Evolutionary conservation across 2,797 vertebrate species (phyloP).

Genomic region (Melanotaenia pygmaea): DNA sequence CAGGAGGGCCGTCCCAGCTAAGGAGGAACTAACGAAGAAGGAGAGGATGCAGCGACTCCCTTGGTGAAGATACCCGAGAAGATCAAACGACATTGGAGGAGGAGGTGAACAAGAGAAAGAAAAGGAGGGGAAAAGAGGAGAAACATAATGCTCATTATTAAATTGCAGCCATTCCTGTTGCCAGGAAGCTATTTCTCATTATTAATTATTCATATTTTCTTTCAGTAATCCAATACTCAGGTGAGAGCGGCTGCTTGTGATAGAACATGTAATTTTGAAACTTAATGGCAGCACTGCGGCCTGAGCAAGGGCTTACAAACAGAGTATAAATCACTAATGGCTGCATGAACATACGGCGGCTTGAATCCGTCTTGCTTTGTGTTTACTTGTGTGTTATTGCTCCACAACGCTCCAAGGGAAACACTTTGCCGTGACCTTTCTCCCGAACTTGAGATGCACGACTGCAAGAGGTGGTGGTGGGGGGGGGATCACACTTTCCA

Average conservation of each 20-base stretch:
- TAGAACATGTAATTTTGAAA: constrained; percentile 92
- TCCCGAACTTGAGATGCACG: constrained; percentile 32
- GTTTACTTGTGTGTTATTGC: constrained; percentile 81
- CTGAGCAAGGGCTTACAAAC: constrained; percentile 85
- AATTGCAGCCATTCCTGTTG: constrained; percentile 93
- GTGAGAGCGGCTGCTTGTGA: constrained; percentile 89
- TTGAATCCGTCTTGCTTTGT: constrained; percentile 79
- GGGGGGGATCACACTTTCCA: constrained; percentile 37
- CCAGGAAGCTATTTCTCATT: constrained; percentile 96
- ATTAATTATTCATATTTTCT: constrained; percentile 99
- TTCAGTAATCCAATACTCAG: constrained; percentile 99
- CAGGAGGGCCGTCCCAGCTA: constrained; percentile 37
- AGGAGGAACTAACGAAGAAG: constrained; percentile 56
- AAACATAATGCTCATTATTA: constrained; percentile 96
- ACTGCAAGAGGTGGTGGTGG: neutral
- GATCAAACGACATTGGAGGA: constrained; percentile 67
- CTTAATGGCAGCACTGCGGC: constrained; percentile 88
- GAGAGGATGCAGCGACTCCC: constrained; percentile 59
- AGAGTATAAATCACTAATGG: constrained; percentile 81
- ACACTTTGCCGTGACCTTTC: constrained; percentile 76
- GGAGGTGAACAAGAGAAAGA: constrained; percentile 24
- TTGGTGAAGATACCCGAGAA: constrained; percentile 73
- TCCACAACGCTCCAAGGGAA: constrained; percentile 75
- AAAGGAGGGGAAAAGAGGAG: constrained; percentile 47
- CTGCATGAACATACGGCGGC: constrained; percentile 42